These are phyloP conservation scores for Saturnia japonica DNA, from an alignment of 2,888 invertebrate species.

Conservation along the genomic window DNA sequence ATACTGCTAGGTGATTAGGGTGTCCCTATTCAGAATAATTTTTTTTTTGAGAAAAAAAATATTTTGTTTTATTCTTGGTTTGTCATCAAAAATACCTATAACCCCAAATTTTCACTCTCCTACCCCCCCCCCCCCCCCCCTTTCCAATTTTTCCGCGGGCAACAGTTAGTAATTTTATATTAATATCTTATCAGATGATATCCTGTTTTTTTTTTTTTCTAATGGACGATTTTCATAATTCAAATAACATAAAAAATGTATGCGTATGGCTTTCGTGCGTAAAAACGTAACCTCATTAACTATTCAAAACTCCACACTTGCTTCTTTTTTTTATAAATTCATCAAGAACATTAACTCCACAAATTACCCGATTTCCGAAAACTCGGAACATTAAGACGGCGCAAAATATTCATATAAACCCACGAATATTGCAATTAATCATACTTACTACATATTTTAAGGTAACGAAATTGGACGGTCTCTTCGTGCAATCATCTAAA, in stretches of 20 bases:
- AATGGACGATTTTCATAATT: too few species aligned
- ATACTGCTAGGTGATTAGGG: too few species aligned
- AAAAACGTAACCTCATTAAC: background rate
- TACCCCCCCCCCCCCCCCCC: too few species aligned
- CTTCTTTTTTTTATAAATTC: background rate
- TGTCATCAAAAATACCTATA: too few species aligned
- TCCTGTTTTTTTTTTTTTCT: too few species aligned
- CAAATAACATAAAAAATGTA: background rate
- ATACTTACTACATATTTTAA: conserved; percentile 22
- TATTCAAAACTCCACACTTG: background rate
- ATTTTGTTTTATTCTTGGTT: too few species aligned
- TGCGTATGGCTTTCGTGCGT: background rate
- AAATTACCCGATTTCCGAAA: conserved; percentile 14
- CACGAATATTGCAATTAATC: conserved; percentile 24
- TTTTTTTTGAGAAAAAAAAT: too few species aligned
- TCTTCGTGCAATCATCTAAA: conserved; percentile 38
- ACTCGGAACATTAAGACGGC: conserved; percentile 17
- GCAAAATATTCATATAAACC: conserved; percentile 20
- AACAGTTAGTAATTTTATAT: too few species aligned
- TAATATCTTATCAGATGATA: too few species aligned
- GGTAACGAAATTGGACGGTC: conserved; percentile 34
- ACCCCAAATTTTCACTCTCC: too few species aligned
- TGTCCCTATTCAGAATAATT: too few species aligned
- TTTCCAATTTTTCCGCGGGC: too few species aligned
- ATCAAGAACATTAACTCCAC: conserved; percentile 7